A percentile compares a stretch with the other conserved stretches of the same genome.
phyloP scores from a whole-genome alignment of 1,140 invertebrate species.

The Apis laboriosa region DNA sequence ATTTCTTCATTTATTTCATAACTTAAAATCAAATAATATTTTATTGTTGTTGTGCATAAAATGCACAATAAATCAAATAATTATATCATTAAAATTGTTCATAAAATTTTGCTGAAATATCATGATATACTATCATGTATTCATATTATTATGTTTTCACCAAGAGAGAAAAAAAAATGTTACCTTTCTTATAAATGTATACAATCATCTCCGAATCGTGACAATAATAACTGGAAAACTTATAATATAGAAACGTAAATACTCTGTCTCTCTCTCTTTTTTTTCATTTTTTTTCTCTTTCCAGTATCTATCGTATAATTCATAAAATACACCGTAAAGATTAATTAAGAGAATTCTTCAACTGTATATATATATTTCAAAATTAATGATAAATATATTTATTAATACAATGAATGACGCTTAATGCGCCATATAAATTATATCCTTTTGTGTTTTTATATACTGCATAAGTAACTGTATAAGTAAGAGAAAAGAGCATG shows the following conservation, averaged over 20 bases:
- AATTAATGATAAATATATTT: not conserved
- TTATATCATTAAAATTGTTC: not conserved
- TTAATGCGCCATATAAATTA: not conserved
- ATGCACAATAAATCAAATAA: not conserved
- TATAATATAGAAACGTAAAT: not conserved
- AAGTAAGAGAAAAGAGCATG: too few species aligned
- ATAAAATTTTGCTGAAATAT: not conserved
- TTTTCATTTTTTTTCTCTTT: not conserved
- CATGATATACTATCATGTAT: too few species aligned
- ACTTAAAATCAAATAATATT: not conserved
- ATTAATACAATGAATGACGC: not conserved
- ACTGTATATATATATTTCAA: not conserved
- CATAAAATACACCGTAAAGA: not conserved
- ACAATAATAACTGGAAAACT: slow-evolving; percentile 34
- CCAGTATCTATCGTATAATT: not conserved
- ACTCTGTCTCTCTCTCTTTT: not conserved
- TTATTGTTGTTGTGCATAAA: too few species aligned
- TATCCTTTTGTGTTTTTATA: not conserved
- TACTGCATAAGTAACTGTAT: not conserved
- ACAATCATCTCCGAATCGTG: not conserved
- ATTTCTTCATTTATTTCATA: not conserved
- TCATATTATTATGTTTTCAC: not conserved
- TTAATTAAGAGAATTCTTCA: not conserved
- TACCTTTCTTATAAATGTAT: not conserved
- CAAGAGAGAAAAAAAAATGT: not conserved